phyloP scores from a whole-genome alignment of 2,888 invertebrate genomes.

The Drosophila hamatofila region DNA sequence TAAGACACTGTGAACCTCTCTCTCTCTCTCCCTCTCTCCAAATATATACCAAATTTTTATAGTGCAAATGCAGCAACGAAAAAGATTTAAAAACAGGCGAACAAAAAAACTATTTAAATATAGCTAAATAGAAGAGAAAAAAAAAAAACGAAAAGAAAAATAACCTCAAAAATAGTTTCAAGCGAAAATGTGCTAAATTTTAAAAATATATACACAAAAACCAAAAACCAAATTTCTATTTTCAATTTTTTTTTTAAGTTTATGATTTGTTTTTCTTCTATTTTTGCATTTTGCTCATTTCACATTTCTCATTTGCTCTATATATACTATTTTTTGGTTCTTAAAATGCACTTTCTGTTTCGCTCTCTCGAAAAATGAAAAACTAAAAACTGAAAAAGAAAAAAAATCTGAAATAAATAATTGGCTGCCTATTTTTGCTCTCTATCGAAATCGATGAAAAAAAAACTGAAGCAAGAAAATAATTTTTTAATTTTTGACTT shows the following conservation, averaged over 20 bases:
- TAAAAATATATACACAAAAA: conserved; percentile 75
- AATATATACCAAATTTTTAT: conserved; percentile 17
- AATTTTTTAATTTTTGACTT: conserved; percentile 72
- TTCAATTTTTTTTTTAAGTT: conserved; percentile 31
- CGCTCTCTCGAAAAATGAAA: conserved; percentile 37
- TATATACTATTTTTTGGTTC: conserved; percentile 38
- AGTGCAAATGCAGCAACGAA: conserved; percentile 77
- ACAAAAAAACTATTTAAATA: conserved; percentile 22
- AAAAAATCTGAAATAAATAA: conserved; percentile 26
- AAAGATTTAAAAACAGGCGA: conserved; percentile 29
- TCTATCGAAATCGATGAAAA: conserved; percentile 19
- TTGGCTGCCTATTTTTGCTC: conserved; percentile 67
- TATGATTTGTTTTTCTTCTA: conserved; percentile 36
- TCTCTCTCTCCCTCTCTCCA: not conserved
- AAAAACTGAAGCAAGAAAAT: conserved; percentile 35
- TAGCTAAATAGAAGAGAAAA: conserved; percentile 6
- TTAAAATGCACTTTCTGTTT: conserved; percentile 61
- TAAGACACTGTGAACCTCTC: conserved; percentile 62
- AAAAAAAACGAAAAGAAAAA: conserved; percentile 22
- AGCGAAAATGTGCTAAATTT: conserved; percentile 75
- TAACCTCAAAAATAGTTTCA: conserved; percentile 49
- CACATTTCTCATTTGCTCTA: conserved; percentile 52
- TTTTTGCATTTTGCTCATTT: conserved; percentile 46
- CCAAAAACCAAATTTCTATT: conserved; percentile 16
- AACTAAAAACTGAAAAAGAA: conserved; percentile 8